A percentile compares a stretch with the other conserved stretches of the same genome.
phyloP scores from a whole-genome alignment of 1,140 invertebrate species.

The Zaprionus camerounensis region DNA sequence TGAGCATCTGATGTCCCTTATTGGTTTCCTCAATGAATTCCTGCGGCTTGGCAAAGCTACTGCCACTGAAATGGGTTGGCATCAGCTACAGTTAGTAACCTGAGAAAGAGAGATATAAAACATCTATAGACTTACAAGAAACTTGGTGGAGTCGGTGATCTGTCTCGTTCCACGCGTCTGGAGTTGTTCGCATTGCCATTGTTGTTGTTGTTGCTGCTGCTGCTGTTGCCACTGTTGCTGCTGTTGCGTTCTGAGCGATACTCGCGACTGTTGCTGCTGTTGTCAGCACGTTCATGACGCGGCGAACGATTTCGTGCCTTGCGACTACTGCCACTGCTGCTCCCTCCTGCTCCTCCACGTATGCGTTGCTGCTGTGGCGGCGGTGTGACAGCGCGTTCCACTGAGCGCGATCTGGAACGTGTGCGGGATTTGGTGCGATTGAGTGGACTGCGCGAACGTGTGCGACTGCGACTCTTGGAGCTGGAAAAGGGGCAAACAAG shows the following conservation, averaged over 20 bases:
- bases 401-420: conserved; percentile 86
- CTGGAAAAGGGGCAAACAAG: conserved; percentile 56
- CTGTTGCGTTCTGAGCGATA: conserved; percentile 51
- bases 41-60: conserved; percentile 85
- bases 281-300: conserved; percentile 58
- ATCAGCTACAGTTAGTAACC: no score
- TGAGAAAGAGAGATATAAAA: no score
- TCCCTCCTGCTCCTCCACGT: conserved; percentile 66
- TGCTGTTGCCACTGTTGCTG: conserved; percentile 35
- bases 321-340: conserved; percentile 45
- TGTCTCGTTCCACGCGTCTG: conserved; percentile 84
- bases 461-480: conserved; percentile 86
- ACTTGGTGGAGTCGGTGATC: conserved; percentile 92
- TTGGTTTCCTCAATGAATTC: conserved; percentile 92
- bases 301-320: conserved; percentile 76
- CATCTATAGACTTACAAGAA: conserved; percentile 87
- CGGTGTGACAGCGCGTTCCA: conserved; percentile 53
- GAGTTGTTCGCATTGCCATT: conserved; percentile 48
- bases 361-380: conserved; percentile 51
- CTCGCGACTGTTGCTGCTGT: conserved; percentile 49
- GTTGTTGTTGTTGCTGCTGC: conserved; percentile 39
- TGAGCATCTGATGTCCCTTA: conserved; percentile 97
- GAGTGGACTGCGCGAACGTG: conserved; percentile 71
- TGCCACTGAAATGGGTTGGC: conserved; percentile 47
- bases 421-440: conserved; percentile 62